Percentiles rank a stretch among this genome's conserved stretches.
Conservation (phyloP, 1,140 invertebrate genomes). For the Lordiphosa collinella region DNA sequence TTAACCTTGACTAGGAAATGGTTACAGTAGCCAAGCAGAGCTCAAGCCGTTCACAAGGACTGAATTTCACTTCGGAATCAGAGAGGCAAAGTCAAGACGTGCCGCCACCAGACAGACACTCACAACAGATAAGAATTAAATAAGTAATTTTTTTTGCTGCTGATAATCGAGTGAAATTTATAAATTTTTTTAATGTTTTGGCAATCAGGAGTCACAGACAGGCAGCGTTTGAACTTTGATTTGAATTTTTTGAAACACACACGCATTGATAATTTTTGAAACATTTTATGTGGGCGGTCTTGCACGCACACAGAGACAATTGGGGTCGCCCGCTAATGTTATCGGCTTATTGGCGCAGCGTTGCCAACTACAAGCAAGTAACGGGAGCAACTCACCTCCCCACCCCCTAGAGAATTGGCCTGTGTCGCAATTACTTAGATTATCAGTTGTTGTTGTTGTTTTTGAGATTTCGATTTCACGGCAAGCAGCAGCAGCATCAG, state of each 20-base stretch:
- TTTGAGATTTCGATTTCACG: slow-evolving; percentile 64
- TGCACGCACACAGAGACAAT: slow-evolving; percentile 18
- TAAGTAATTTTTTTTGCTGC: slow-evolving; percentile 29
- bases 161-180: no score
- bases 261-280: slow-evolving; percentile 43
- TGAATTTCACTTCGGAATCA: background rate
- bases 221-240: slow-evolving; percentile 40
- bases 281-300: slow-evolving; percentile 54
- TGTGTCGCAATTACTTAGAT: slow-evolving; percentile 53
- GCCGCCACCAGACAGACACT: slow-evolving; percentile 15
- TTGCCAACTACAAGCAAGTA: slow-evolving; percentile 28
- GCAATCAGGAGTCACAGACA: slow-evolving; percentile 33
- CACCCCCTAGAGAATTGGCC: background rate
- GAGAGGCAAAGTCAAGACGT: slow-evolving; percentile 39
- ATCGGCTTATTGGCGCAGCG: slow-evolving; percentile 31
- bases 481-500: slow-evolving; percentile 27
- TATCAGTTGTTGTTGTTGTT: slow-evolving; percentile 74
- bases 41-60: slow-evolving; percentile 32
- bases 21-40: slow-evolving; percentile 35
- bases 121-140: slow-evolving; percentile 22
- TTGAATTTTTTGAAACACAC: slow-evolving; percentile 12
- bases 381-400: no score
- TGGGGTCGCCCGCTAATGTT: slow-evolving; percentile 44
- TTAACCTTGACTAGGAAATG: slow-evolving; percentile 48
- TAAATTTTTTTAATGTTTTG: slow-evolving; percentile 20